These are phyloP conservation scores for Lepus americanus DNA, from an alignment of 2,113 vertebrate genomes.

Conservation along the genomic window DNA sequence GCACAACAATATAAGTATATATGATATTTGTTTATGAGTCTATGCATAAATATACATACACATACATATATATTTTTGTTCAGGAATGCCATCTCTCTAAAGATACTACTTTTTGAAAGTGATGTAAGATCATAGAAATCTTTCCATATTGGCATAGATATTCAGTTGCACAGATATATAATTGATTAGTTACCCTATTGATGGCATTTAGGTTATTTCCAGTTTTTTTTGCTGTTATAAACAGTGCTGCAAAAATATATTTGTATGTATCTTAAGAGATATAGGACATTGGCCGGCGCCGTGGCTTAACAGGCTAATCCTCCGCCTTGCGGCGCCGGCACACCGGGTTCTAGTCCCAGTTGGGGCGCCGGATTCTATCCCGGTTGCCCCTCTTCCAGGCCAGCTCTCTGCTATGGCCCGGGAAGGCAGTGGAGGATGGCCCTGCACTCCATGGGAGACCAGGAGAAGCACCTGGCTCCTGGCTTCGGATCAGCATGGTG, in stretches of 20 bases:
- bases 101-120: conserved; percentile 30
- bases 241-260: background rate
- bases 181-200: background rate
- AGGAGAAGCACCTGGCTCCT: too few species aligned
- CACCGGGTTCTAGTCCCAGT: too few species aligned
- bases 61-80: background rate
- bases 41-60: background rate
- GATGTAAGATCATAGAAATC: background rate
- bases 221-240: background rate
- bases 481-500: too few species aligned
- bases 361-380: too few species aligned
- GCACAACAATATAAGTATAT: background rate
- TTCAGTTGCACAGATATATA: background rate
- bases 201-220: background rate
- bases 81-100: conserved; percentile 12
- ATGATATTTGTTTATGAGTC: background rate
- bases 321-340: too few species aligned
- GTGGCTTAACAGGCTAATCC: too few species aligned
- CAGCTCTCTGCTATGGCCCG: too few species aligned
- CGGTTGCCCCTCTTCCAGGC: too few species aligned
- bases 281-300: too few species aligned
- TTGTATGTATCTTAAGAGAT: background rate
- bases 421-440: too few species aligned
- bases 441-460: too few species aligned
- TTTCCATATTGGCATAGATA: conserved; percentile 18